A percentile compares a stretch with the other conserved stretches of the same genome.
Conservation (phyloP, 2,888 invertebrate genomes). For the Galerucella calmariensis region DNA sequence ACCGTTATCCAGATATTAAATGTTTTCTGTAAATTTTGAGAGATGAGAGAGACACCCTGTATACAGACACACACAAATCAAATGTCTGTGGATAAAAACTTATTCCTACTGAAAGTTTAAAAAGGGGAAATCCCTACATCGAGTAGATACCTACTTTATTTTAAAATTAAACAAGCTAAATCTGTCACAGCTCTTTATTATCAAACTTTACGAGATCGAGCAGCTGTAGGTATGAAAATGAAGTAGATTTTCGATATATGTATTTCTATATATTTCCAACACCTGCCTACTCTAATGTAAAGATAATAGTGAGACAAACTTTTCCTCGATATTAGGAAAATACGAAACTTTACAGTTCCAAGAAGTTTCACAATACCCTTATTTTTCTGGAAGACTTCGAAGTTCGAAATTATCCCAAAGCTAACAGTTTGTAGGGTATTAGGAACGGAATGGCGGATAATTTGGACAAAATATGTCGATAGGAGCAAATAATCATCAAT, state of each 20-base stretch:
- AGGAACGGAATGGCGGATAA: too few species aligned
- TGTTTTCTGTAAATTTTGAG: too few species aligned
- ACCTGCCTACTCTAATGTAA: not conserved
- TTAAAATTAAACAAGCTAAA: too few species aligned
- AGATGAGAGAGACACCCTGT: too few species aligned
- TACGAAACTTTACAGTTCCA: not conserved
- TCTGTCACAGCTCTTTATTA: not conserved
- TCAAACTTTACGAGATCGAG: not conserved
- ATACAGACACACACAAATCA: too few species aligned
- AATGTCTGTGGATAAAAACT: too few species aligned
- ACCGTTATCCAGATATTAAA: too few species aligned
- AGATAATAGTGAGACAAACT: not conserved
- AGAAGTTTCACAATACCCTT: not conserved
- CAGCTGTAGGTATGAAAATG: not conserved
- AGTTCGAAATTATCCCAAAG: not conserved
- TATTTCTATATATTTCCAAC: not conserved
- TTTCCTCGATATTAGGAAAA: not conserved
- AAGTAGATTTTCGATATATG: not conserved
- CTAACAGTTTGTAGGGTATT: not conserved
- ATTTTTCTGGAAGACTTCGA: not conserved
- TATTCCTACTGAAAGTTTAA: too few species aligned
- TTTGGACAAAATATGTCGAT: too few species aligned
- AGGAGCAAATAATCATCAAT: too few species aligned
- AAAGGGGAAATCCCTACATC: too few species aligned
- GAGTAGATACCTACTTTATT: too few species aligned